Base-by-base conservation (phyloP, 2,888 invertebrate genomes). In the Scaptomyza reducta region DNA sequence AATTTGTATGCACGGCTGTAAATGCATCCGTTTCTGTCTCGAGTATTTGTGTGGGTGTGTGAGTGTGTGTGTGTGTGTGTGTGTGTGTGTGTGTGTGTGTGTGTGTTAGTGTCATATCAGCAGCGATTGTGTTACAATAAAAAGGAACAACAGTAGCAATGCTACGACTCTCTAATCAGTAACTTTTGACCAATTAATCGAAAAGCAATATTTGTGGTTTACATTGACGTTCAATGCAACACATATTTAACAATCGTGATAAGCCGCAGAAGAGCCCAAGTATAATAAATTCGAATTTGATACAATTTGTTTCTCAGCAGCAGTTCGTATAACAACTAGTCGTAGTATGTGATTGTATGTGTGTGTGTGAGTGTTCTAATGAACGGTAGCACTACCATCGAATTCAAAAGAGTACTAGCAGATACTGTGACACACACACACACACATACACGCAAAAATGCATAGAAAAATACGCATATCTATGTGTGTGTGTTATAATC, bases 121-220 rank as follows among this genome's bases (percentile, higher is more conserved):
- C 27, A 41, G 22, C 51, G 56, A 70, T 57, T 61, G 68, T 40
- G 44, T 53, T 59, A 53, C 54, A 54, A 45, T 55, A 61, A 41
- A 55, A 61, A 55, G 33, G 64, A 41, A 42, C 25, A 57, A 70
- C 45, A 61, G 49, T 18, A 47, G 7, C n/a, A 22, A 10, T 13
- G 33, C 47, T 46, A 14, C 18, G 6, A 22, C 38, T 29, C 64
- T 62, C 59, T 81, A 78, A 81, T 81, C 80, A 77, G 67, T 54
- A 65, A 73, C 74, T 74, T 76, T 74, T 77, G 70, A 66, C 64
- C 83, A 77, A 64, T 79, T 63, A 76, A 73, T 71, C 45, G 63
- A 73, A 68, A 61, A 55, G 45, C 62, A 73, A 62, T 63, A 64
- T 79, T 75, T 76, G 77, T 67, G 84, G 79, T 64, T 81, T 84